Evolutionary conservation across 2,888 invertebrate genomes (phyloP).

Genomic region (Argyresthia albistria): DNA sequence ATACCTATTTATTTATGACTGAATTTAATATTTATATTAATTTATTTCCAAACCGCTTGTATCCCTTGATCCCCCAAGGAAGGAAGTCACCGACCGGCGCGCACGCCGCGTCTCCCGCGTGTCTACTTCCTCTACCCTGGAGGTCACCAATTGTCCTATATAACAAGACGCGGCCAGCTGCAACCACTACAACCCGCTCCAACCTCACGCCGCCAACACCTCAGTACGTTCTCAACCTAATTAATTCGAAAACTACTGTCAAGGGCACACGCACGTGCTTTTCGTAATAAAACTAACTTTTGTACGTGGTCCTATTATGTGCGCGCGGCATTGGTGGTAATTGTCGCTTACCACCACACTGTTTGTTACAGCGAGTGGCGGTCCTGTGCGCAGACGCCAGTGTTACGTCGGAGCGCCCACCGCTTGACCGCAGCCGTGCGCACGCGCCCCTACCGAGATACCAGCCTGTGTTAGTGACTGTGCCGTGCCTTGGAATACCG

Average conservation of each 20-base stretch:
- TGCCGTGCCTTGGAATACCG: conserved; percentile 14
- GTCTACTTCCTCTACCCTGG: conserved; percentile 41
- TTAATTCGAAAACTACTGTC: not conserved
- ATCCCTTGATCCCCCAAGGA: not conserved
- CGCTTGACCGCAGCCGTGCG: not conserved
- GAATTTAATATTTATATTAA: too few relatives aligned
- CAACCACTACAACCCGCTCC: conserved; percentile 48
- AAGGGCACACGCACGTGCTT: conserved; percentile 3
- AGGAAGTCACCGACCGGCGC: not conserved
- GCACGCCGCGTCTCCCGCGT: not conserved
- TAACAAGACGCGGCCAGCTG: conserved; percentile 46
- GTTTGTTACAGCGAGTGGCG: conserved; percentile 4
- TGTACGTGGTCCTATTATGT: conserved; percentile 3
- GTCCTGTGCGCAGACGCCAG: conserved; percentile 1
- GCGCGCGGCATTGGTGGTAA: not conserved
- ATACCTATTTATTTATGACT: too few relatives aligned
- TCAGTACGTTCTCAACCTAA: conserved; percentile 3
- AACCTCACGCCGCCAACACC: conserved; percentile 54
- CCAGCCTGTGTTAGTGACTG: not conserved
- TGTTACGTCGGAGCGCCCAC: not conserved
- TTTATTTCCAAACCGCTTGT: too few relatives aligned
- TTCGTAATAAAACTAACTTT: not conserved
- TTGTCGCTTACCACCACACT: conserved; percentile 6
- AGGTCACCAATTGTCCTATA: conserved; percentile 64
- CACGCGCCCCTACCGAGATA: too few relatives aligned